Evolutionary conservation across 2,113 vertebrate genomes (phyloP).

Genomic region (Etia nguti): DNA sequence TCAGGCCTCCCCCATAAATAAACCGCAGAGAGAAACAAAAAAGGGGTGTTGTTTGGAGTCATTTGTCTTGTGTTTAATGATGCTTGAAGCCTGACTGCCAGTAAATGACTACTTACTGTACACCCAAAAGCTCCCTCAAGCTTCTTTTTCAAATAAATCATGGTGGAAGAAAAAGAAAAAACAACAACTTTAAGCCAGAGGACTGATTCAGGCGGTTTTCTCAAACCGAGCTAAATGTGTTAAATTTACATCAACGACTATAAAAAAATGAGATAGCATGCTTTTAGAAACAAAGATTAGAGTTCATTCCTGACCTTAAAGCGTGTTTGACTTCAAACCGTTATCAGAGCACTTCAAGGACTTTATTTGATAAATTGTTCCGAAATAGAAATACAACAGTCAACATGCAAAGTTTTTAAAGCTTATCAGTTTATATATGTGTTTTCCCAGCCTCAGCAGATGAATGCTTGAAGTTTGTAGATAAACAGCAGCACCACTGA

Average conservation of each 20-base stretch:
- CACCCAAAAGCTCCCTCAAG: background rate
- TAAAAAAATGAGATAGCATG: background rate
- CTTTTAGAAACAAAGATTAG: background rate
- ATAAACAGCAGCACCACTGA: background rate
- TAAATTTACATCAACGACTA: background rate
- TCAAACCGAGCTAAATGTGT: background rate
- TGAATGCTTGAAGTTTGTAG: background rate
- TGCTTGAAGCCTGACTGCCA: constrained; percentile 27
- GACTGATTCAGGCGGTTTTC: background rate
- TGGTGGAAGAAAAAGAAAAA: background rate
- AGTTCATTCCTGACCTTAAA: background rate
- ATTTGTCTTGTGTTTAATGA: constrained; percentile 46
- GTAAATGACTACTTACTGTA: constrained; percentile 22
- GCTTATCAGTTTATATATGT: background rate
- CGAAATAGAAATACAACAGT: background rate
- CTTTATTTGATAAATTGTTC: background rate
- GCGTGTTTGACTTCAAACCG: background rate
- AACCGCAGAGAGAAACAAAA: background rate
- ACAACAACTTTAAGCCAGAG: background rate
- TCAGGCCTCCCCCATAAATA: constrained; percentile 37
- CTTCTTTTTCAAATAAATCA: background rate
- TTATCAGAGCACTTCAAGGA: background rate
- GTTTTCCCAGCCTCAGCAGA: background rate
- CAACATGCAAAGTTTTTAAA: background rate
- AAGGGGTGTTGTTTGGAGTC: background rate